Conservation (phyloP, 2,888 invertebrate species). For the Lutraria lutraria region DNA sequence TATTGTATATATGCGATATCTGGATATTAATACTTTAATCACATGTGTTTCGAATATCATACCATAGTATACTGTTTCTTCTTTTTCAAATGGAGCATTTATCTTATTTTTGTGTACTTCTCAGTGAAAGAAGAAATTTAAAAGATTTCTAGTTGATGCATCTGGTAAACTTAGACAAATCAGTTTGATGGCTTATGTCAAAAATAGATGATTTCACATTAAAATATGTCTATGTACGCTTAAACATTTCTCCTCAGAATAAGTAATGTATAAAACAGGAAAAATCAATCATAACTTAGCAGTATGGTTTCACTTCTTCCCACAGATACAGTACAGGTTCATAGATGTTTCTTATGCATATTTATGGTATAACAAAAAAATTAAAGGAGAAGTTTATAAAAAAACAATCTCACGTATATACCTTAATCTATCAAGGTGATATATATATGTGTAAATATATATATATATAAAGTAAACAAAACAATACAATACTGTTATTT, state of each 20-base stretch:
- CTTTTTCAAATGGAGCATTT: neutral
- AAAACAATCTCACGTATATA: neutral
- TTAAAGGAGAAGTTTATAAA: slow-evolving; percentile 4
- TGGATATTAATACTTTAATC: slow-evolving; percentile 20
- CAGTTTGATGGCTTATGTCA: slow-evolving; percentile 16
- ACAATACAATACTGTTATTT: slow-evolving; percentile 50
- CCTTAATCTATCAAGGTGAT: slow-evolving; percentile 11
- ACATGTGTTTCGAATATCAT: slow-evolving; percentile 15
- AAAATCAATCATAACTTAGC: slow-evolving; percentile 3
- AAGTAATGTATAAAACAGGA: neutral
- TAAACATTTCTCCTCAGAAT: neutral
- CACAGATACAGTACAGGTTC: neutral
- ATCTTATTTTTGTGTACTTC: neutral
- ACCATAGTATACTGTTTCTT: neutral
- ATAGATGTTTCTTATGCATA: neutral
- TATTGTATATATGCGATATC: slow-evolving; percentile 12
- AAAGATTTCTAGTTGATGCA: slow-evolving; percentile 5
- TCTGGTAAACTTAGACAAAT: slow-evolving; percentile 14
- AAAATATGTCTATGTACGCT: slow-evolving; percentile 1
- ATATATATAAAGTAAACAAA: slow-evolving; percentile 30
- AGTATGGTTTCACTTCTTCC: neutral
- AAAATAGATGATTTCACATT: slow-evolving; percentile 1
- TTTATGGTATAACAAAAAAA: slow-evolving; percentile 26
- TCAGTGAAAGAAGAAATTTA: slow-evolving; percentile 15
- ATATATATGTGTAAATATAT: slow-evolving; percentile 15